Conservation (phyloP, 1,140 invertebrate genomes). For the Theocolax elegans region DNA sequence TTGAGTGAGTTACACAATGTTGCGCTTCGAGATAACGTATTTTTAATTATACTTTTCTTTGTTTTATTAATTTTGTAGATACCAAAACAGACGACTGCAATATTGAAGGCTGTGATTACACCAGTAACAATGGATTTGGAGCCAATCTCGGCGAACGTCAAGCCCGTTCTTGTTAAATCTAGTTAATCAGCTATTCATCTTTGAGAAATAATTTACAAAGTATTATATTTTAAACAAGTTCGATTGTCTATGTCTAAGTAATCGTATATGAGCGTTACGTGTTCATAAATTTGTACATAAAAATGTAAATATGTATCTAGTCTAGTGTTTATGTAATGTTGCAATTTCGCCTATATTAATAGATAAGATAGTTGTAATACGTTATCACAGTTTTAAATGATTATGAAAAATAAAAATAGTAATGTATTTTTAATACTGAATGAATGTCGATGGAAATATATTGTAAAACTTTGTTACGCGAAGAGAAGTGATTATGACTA, state of each 20-base stretch:
- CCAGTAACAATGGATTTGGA: constrained; percentile 42
- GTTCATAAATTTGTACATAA: constrained; percentile 37
- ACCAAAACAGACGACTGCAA: constrained; percentile 30
- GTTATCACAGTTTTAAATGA: too few species aligned
- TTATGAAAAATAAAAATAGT: too few species aligned
- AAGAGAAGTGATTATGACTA: too few species aligned
- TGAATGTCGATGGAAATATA: too few species aligned
- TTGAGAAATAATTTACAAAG: constrained; percentile 5
- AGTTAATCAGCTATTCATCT: constrained; percentile 15
- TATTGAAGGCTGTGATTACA: constrained; percentile 45
- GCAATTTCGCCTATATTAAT: too few species aligned
- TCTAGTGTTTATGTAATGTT: constrained; percentile 8
- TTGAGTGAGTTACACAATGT: too few species aligned
- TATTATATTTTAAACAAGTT: constrained; percentile 18
- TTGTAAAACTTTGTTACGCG: too few species aligned
- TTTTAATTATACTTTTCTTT: too few species aligned
- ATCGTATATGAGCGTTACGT: background rate
- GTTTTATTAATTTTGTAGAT: constrained; percentile 16
- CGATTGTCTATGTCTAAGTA: background rate
- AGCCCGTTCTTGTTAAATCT: constrained; percentile 37
- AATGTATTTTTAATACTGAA: too few species aligned
- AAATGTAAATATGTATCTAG: constrained; percentile 39
- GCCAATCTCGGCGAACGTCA: constrained; percentile 7
- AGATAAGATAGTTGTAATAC: too few species aligned
- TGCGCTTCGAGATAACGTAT: too few species aligned